Evolutionary conservation across 2,113 vertebrate genomes (phyloP).

Genomic region (Vimba vimba): DNA sequence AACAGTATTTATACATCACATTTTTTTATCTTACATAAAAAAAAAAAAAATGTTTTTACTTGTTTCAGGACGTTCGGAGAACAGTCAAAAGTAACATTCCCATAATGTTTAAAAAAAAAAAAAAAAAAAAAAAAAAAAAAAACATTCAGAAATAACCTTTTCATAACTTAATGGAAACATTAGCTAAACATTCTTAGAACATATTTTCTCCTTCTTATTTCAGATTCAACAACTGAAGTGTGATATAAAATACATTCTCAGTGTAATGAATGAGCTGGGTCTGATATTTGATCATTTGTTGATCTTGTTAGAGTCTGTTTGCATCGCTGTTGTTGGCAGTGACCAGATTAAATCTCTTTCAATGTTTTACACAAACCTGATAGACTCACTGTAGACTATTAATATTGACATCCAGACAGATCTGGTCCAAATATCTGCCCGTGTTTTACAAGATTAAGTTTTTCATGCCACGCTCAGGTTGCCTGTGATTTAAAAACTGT

Average conservation of each 20-base stretch:
- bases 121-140: no score
- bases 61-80: no score
- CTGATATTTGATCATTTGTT: not conserved
- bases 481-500: conserved; percentile 16
- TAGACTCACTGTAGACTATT: not conserved
- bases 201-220: not conserved
- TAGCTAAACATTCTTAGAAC: no score
- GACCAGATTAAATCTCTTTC: not conserved
- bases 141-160: no score
- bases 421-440: not conserved
- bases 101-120: no score
- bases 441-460: not conserved
- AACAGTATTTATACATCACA: no score
- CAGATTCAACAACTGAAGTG: not conserved
- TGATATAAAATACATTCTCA: not conserved
- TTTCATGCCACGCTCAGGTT: not conserved
- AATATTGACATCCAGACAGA: not conserved
- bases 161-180: no score
- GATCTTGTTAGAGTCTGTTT: not conserved
- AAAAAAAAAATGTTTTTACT: no score
- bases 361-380: not conserved
- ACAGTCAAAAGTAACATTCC: no score
- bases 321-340: not conserved
- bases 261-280: no score
- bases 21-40: no score